Percentiles rank a stretch among this genome's conserved stretches.
phyloP scores from a whole-genome alignment of 2,113 vertebrate genomes.

The Bungarus multicinctus region DNA sequence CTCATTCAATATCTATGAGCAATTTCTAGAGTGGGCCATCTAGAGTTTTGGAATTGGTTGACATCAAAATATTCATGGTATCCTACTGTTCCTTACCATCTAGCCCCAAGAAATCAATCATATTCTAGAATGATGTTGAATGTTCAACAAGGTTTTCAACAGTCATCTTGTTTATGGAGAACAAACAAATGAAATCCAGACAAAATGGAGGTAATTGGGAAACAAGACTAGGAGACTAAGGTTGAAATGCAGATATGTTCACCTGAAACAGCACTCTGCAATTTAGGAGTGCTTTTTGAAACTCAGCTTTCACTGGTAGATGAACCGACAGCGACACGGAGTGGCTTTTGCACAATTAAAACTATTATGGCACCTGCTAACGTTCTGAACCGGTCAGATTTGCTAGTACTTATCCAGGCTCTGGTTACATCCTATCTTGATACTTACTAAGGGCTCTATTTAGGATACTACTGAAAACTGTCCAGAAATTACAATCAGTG shows the following conservation, averaged over 20 bases:
- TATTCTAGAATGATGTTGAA: neutral
- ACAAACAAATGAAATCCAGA: neutral
- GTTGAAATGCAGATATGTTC: neutral
- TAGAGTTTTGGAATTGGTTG: neutral
- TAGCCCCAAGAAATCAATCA: neutral
- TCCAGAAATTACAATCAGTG: neutral
- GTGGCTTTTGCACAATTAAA: neutral
- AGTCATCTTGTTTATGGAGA: neutral
- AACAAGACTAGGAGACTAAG: neutral
- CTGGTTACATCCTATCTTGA: neutral
- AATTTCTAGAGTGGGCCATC: neutral
- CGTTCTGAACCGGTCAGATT: neutral
- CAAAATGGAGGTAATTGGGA: neutral
- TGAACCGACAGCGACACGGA: neutral
- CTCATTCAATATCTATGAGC: neutral
- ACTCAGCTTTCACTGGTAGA: neutral
- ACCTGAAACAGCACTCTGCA: neutral
- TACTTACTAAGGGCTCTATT: neutral
- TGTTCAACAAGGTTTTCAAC: neutral
- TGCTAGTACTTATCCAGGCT: neutral
- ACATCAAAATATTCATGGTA: neutral
- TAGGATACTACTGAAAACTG: neutral
- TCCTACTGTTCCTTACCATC: neutral
- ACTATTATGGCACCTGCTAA: neutral
- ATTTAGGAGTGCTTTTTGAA: neutral